These are phyloP conservation scores for Acrocera orbiculus DNA, from an alignment of 2,888 invertebrate species.

Conservation along the genomic window DNA sequence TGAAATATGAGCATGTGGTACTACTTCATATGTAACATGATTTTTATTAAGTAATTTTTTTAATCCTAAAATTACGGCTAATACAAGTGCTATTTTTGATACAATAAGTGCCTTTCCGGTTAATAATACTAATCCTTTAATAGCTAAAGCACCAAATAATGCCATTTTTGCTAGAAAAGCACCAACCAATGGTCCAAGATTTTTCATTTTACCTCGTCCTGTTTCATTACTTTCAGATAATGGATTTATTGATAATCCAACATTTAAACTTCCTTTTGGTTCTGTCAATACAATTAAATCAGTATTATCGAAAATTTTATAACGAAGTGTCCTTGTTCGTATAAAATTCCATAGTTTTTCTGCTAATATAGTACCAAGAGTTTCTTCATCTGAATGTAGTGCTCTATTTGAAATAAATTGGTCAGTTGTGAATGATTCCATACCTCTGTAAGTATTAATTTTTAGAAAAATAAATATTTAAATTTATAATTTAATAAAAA, in stretches of 20 bases:
- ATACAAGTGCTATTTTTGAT: conserved; percentile 64
- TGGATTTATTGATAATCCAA: conserved; percentile 50
- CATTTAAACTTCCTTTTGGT: conserved; percentile 40
- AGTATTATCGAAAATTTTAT: conserved; percentile 59
- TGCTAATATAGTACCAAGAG: conserved; percentile 44
- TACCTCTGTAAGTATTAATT: conserved; percentile 15
- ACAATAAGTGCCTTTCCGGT: conserved; percentile 73
- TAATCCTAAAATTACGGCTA: conserved; percentile 63
- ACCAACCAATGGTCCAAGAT: conserved; percentile 48
- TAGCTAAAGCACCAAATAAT: conserved; percentile 58
- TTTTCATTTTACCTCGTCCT: conserved; percentile 55
- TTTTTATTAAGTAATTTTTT: conserved; percentile 64
- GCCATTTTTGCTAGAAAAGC: conserved; percentile 66
- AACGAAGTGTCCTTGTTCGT: conserved; percentile 56
- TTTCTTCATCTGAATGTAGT: conserved; percentile 39
- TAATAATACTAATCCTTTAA: conserved; percentile 61
- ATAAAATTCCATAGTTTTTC: conserved; percentile 62
- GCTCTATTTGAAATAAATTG: conserved; percentile 34
- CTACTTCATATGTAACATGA: conserved; percentile 53
- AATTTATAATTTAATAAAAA: no score
- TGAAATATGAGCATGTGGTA: conserved; percentile 49
- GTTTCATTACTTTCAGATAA: conserved; percentile 39
- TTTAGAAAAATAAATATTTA: neutral
- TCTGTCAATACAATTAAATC: conserved; percentile 58
- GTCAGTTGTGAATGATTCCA: conserved; percentile 26